Evolutionary conservation across 1,140 invertebrate genomes (phyloP), one percentile per base, ranked within the genome.

Genomic region (Temnothorax curvispinosus): DNA sequence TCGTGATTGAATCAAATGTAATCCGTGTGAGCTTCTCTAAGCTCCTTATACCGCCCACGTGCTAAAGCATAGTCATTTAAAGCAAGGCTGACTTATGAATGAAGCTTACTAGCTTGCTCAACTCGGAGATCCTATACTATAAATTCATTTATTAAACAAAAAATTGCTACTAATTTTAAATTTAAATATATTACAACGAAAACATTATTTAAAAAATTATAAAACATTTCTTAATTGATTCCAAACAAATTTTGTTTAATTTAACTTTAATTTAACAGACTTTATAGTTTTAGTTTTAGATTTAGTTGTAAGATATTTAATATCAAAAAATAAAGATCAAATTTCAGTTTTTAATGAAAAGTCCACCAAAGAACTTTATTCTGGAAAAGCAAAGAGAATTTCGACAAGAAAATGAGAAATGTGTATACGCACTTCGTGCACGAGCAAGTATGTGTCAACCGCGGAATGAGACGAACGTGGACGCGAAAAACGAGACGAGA

Each of bases 1-100:
- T 44, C 69, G 8, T 21, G 52, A 35, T 35, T 60, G 54, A 54
- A 44, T 82, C 65, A 72, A 74, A 74, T 52, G 41, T 82, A 72
- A 82, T 72, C 52, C 78, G 11, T 74, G 15, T 21, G 47, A 81
- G 65, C 38, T 80, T 8, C 50, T 38, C 47, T 71, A 82, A 82
- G 52, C 67, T 58, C 18, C 21, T 82, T 58, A 74, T 60, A 60
- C 60, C 41, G 54, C 21, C 69, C 41, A 74, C 69, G 71, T 50
- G 13, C 58, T 21, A n/a, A 3, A 13, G 6, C 2, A 56, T 5
- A 72, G 15, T 75, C 54, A 84, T 50, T 71, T 71, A 21, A 11
- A 44, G 9, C 9, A 38, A 81, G 54, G 50, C 21, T 71, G 50
- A 58, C 15, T 58, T 44, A 54, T 18, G 21, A 67, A 38, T 35